Evolutionary conservation across 1,140 invertebrate genomes (phyloP).

Genomic region (Venturia canescens): DNA sequence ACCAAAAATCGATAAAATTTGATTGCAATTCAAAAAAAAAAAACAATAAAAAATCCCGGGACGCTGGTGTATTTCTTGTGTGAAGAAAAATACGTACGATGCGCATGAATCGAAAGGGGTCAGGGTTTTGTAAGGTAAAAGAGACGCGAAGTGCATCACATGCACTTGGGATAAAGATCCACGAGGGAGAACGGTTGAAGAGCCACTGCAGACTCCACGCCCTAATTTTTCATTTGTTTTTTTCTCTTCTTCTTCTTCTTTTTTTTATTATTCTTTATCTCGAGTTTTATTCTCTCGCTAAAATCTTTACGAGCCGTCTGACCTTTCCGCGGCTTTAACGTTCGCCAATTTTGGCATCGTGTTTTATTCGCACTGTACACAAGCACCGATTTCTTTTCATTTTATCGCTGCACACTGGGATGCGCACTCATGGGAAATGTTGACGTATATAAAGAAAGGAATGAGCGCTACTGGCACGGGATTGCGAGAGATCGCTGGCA

Average conservation of each 20-base stretch:
- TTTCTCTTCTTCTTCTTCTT: too few relatives aligned
- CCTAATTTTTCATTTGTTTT: too few relatives aligned
- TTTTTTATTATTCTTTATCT: too few relatives aligned
- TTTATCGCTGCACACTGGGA: neutral
- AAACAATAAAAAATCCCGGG: too few relatives aligned
- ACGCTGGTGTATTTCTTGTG: too few relatives aligned
- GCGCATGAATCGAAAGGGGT: too few relatives aligned
- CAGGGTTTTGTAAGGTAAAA: too few relatives aligned
- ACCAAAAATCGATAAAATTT: too few relatives aligned
- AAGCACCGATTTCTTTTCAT: constrained; percentile 22
- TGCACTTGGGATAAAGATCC: too few relatives aligned
- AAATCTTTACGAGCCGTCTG: constrained; percentile 57
- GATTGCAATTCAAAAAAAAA: too few relatives aligned
- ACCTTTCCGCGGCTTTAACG: constrained; percentile 53
- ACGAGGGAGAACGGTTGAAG: neutral
- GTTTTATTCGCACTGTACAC: constrained; percentile 30
- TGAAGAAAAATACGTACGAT: too few relatives aligned
- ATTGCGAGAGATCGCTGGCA: constrained; percentile 9
- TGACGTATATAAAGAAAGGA: neutral
- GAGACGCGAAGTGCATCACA: too few relatives aligned
- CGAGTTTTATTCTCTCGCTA: constrained; percentile 57
- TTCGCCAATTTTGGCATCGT: constrained; percentile 43
- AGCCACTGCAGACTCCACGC: neutral
- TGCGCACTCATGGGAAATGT: neutral
- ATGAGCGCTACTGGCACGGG: neutral